Evolutionary conservation across 2,113 vertebrate species (phyloP).

Genomic region (Donacobius atricapilla): DNA sequence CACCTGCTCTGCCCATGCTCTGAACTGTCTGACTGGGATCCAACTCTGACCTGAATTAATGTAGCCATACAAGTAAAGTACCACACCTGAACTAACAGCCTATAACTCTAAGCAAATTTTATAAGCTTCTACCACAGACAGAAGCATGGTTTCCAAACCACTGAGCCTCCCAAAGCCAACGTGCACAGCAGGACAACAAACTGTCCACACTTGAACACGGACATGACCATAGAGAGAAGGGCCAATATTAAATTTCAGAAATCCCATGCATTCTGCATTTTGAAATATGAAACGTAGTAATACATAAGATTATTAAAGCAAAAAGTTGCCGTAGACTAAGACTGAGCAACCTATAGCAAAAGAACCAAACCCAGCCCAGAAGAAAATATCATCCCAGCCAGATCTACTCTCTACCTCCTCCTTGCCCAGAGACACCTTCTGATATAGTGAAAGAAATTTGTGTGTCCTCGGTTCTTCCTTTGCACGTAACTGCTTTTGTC

Average conservation of each 20-base stretch:
- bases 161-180: neutral
- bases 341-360: neutral
- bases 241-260: neutral
- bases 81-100: neutral
- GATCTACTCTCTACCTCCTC: neutral
- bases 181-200: accelerated
- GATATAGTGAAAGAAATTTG: neutral
- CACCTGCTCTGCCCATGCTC: neutral
- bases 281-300: neutral
- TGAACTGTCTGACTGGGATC: neutral
- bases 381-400: neutral
- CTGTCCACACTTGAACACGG: neutral
- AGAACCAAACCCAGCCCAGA: neutral
- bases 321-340: neutral
- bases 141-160: neutral
- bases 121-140: neutral
- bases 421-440: neutral
- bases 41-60: neutral
- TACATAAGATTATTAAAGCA: neutral
- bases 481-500: neutral
- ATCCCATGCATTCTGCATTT: neutral
- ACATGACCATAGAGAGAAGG: neutral
- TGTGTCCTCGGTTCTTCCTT: neutral
- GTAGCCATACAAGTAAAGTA: neutral
- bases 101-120: neutral